Evolutionary conservation across 2,888 invertebrate species (phyloP), one percentile per base, ranked within the genome.

Genomic region (Hermaeophaga mercurialis): DNA sequence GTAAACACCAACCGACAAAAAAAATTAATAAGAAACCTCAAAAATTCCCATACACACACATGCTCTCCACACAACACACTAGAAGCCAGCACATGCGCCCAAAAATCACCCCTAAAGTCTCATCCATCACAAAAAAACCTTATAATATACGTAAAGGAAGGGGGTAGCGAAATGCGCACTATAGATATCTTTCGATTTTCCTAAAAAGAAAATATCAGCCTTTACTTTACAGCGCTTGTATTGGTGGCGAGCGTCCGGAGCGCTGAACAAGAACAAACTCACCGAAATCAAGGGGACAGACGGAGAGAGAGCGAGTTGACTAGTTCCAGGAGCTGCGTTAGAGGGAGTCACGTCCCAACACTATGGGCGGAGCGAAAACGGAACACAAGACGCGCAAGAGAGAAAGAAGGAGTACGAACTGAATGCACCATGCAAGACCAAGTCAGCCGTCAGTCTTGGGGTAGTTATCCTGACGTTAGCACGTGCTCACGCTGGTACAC

Each of bases 341-440:
- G 78, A 70, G 72, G 75, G 74, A 74, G 76, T 73, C 76, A 69
- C 66, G 67, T 69, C 71, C 73, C 77, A 76, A 76, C 83, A 81
- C 79, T 80, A 79, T 79, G 81, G 84, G 84, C 84, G 84, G 84
- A 81, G 84, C 81, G 79, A 79, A 79, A 78, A 79, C 79, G 80
- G 76, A 80, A 80, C 80, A 69, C 69, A 68, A 70, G 70, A 66
- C 69, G 64, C 57, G 56, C 67, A 69, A 70, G 70, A 65, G 71
- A 67, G 65, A 63, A 58, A 61, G 62, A 61, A 46, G 52, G 59
- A 54, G 67, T 65, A 68, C 65, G 70, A 66, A 80, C 81, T 79
- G 80, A 82, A 83, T 83, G 82, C 82, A 83, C 82, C 80, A 78
- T 79, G 82, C 79, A 72, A 72, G 74, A 71, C 66, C 68, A 68